phyloP scores from a whole-genome alignment of 2,888 invertebrate genomes.

The Orthosia cruda region DNA sequence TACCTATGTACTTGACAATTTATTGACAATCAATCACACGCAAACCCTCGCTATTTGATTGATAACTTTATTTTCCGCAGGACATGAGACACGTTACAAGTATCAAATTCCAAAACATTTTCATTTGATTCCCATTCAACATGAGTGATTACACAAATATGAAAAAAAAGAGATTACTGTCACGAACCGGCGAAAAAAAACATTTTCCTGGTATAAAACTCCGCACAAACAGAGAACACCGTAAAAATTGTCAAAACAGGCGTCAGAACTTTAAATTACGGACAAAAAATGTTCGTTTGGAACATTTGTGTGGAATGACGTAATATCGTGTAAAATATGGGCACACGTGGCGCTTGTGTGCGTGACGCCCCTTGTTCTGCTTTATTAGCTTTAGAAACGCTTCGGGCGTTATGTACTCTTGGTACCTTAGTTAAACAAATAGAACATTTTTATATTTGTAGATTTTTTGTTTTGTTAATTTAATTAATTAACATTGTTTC shows the following conservation, averaged over 20 bases:
- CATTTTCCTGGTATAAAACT: slow-evolving; percentile 25
- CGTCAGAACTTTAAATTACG: slow-evolving; percentile 67
- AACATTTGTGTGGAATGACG: slow-evolving; percentile 66
- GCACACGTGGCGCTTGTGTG: slow-evolving; percentile 67
- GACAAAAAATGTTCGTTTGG: slow-evolving; percentile 50
- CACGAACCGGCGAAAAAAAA: slow-evolving; percentile 19
- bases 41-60: slow-evolving; percentile 42
- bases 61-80: slow-evolving; percentile 47
- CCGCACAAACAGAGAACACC: slow-evolving; percentile 37
- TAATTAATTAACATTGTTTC: slow-evolving; percentile 21
- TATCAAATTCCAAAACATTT: slow-evolving; percentile 44
- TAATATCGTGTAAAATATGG: slow-evolving; percentile 73
- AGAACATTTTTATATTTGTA: slow-evolving; percentile 18
- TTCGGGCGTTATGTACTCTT: slow-evolving; percentile 46
- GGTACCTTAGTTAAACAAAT: slow-evolving; percentile 53
- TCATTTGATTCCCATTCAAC: slow-evolving; percentile 38
- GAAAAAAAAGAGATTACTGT: slow-evolving; percentile 20
- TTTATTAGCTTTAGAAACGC: slow-evolving; percentile 72
- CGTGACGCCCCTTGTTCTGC: slow-evolving; percentile 78
- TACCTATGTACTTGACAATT: neutral
- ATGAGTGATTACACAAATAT: slow-evolving; percentile 51
- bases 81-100: slow-evolving; percentile 28
- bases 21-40: slow-evolving; percentile 33
- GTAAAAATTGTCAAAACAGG: slow-evolving; percentile 64
- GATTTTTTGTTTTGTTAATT: slow-evolving; percentile 16